Evolutionary conservation across 2,113 vertebrate genomes (phyloP).

Genomic region (Phocoena phocoena): DNA sequence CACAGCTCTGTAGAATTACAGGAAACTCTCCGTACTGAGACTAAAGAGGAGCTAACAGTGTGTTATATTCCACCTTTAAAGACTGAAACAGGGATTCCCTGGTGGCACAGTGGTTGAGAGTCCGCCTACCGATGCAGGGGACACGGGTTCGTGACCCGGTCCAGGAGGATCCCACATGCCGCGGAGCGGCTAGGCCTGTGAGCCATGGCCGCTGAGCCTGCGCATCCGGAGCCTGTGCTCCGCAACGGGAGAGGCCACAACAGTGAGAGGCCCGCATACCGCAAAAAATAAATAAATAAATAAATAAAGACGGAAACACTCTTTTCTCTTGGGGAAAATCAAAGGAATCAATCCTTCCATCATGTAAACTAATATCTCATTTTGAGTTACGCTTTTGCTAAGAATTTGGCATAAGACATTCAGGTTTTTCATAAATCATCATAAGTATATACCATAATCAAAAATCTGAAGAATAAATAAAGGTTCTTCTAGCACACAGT

Average conservation of each 20-base stretch:
- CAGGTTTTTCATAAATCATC: slow-evolving; percentile 39
- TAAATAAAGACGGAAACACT: slow-evolving; percentile 68
- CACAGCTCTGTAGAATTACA: slow-evolving; percentile 73
- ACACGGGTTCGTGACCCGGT: rapidly evolving
- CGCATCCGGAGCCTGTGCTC: no score
- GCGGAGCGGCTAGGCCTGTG: no score
- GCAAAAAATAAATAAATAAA: no score
- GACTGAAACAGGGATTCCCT: slow-evolving; percentile 40
- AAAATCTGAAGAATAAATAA: not conserved
- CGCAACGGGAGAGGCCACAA: no score
- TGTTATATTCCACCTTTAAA: slow-evolving; percentile 78
- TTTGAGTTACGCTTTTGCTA: slow-evolving; percentile 50
- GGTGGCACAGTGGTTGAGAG: no score
- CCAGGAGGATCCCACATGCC: no score
- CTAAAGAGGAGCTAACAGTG: slow-evolving; percentile 52
- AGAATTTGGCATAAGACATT: slow-evolving; percentile 34
- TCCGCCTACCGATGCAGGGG: no score
- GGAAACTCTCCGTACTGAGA: slow-evolving; percentile 56
- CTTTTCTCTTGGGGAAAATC: slow-evolving; percentile 71
- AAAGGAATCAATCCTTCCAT: slow-evolving; percentile 71
- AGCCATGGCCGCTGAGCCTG: no score
- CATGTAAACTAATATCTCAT: slow-evolving; percentile 70
- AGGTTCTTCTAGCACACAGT: not conserved
- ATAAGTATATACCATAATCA: not conserved
- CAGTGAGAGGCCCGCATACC: no score